phyloP scores from a whole-genome alignment of 2,113 vertebrate genomes.

The Dipodomys ordii region DNA sequence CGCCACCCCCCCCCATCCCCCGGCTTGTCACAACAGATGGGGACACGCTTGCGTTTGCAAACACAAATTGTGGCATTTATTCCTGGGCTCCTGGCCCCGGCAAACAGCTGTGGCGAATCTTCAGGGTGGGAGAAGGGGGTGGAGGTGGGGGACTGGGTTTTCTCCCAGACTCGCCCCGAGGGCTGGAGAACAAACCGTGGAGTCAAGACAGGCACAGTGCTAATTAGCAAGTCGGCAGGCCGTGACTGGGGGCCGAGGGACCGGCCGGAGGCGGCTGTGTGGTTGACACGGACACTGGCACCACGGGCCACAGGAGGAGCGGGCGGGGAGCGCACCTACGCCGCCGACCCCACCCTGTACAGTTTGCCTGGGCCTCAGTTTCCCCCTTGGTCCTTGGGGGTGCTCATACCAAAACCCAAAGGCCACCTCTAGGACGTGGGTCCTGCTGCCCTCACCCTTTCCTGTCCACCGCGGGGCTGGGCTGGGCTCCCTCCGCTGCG shows the following conservation, averaged over 20 bases:
- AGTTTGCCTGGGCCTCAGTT: neutral
- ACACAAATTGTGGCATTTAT: neutral
- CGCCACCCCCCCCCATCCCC: neutral
- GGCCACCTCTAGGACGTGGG: fast-evolving
- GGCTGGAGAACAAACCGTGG: fast-evolving
- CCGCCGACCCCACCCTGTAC: fast-evolving
- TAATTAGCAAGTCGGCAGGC: neutral
- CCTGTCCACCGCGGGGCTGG: neutral
- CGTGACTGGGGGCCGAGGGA: neutral
- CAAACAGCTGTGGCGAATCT: conserved; percentile 21
- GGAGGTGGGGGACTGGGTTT: neutral
- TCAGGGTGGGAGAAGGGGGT: neutral
- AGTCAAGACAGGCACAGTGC: neutral
- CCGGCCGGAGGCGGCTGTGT: fast-evolving
- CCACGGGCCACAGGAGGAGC: too few species aligned
- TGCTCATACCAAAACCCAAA: neutral
- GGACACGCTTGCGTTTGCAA: conserved; percentile 28
- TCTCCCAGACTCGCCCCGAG: fast-evolving
- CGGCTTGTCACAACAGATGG: conserved; percentile 36
- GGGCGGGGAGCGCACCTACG: too few species aligned
- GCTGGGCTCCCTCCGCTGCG: neutral
- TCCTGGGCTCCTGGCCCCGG: neutral
- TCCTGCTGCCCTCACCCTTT: neutral
- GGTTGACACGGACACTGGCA: fast-evolving
- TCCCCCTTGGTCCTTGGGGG: neutral